These are phyloP conservation scores for Botrylloides violaceus DNA, from an alignment of 23 tunicate species.

Conservation along the genomic window DNA sequence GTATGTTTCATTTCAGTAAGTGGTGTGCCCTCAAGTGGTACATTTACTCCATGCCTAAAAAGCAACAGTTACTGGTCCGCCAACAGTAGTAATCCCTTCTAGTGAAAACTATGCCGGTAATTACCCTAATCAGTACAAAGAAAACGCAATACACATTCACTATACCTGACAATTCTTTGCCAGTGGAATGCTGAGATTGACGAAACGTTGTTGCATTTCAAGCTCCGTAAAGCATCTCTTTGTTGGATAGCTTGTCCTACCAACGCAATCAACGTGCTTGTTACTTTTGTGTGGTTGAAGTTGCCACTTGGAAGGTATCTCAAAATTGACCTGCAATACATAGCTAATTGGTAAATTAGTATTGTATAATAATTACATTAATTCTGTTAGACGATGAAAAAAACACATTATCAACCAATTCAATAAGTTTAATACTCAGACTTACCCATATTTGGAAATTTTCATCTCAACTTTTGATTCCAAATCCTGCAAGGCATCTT, in stretches of 20 bases:
- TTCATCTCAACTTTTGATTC: neutral
- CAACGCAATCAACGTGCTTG: constrained; percentile 31
- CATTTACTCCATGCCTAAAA: constrained; percentile 36
- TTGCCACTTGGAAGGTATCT: neutral
- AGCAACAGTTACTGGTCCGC: neutral
- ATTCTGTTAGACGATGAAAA: too few relatives aligned
- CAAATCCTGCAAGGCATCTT: neutral
- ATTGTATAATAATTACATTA: too few relatives aligned
- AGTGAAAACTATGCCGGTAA: neutral
- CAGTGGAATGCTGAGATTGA: constrained; percentile 44
- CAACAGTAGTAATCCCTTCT: neutral
- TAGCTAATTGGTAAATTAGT: too few relatives aligned
- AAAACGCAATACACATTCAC: neutral
- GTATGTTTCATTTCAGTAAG: neutral
- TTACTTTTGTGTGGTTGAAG: neutral
- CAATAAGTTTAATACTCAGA: too few relatives aligned
- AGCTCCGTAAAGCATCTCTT: constrained; percentile 38
- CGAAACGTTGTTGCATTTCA: constrained; percentile 8
- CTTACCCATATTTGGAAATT: neutral
- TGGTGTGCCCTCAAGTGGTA: neutral
- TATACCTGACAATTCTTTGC: constrained; percentile 71
- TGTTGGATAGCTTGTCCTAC: constrained; percentile 49
- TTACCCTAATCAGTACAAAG: neutral
- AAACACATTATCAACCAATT: too few relatives aligned
- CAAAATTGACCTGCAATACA: neutral